Conservation (phyloP, 2,888 invertebrate genomes). For the Archaeoteleia sp. region DNA sequence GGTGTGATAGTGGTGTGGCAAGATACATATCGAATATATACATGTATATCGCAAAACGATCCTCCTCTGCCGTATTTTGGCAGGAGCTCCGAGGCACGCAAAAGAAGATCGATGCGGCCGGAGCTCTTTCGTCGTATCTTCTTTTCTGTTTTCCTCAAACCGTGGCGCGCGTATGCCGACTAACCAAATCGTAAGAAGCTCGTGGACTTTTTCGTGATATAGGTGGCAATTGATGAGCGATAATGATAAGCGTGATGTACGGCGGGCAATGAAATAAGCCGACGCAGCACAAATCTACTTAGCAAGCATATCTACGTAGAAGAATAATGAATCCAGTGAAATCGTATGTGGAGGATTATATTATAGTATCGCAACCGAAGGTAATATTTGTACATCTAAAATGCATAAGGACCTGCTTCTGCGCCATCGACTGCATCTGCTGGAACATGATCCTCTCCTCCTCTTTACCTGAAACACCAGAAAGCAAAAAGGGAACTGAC, state of each 20-base stretch:
- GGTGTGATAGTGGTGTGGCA: no score
- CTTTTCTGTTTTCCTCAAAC: no score
- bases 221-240: constrained; percentile 27
- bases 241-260: constrained; percentile 39
- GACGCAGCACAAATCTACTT: constrained; percentile 53
- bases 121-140: no score
- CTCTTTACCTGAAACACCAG: constrained; percentile 89
- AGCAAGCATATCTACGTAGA: constrained; percentile 55
- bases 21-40: no score
- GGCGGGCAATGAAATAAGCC: constrained; percentile 47
- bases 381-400: constrained; percentile 60
- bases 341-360: constrained; percentile 38
- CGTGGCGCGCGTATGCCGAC: background rate
- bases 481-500: no score
- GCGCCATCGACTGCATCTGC: constrained; percentile 97
- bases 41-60: no score
- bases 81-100: no score
- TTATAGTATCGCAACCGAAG: constrained; percentile 42
- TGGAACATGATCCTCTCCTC: constrained; percentile 97
- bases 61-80: no score
- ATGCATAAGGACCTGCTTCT: constrained; percentile 89
- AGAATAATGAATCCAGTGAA: constrained; percentile 48
- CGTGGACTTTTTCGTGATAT: constrained; percentile 18
- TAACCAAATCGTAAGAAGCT: constrained; percentile 25
- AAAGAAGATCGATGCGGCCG: no score